These are phyloP conservation scores for Neogale vison DNA, from an alignment of 2,113 vertebrate genomes.

Conservation along the genomic window DNA sequence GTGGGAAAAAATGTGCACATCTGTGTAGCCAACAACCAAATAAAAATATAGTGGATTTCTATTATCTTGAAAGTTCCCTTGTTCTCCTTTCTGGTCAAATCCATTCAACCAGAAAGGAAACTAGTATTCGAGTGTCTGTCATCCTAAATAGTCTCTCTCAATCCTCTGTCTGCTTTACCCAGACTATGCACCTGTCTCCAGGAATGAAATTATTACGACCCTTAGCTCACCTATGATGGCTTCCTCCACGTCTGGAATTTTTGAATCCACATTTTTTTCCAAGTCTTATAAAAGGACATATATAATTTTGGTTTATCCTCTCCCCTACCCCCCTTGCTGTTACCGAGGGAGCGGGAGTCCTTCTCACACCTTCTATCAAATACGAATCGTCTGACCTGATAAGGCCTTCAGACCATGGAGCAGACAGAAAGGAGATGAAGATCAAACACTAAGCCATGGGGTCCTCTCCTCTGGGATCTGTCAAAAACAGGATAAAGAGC, in stretches of 20 bases:
- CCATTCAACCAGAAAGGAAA: neutral
- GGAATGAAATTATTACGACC: neutral
- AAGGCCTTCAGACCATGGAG: neutral
- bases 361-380: neutral
- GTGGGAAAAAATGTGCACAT: neutral
- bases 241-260: neutral
- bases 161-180: neutral
- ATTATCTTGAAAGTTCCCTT: neutral
- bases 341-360: too few species aligned
- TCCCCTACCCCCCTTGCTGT: neutral
- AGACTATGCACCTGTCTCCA: neutral
- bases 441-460: neutral
- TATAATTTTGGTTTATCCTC: neutral
- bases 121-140: accelerated
- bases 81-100: neutral
- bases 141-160: neutral
- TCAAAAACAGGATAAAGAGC: neutral
- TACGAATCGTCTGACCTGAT: neutral
- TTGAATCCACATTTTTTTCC: neutral
- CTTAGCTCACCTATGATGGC: neutral
- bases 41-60: neutral
- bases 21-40: neutral
- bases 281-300: neutral
- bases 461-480: neutral
- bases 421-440: neutral